Conservation (phyloP, 2,113 vertebrate genomes). For the Barbus barbus region DNA sequence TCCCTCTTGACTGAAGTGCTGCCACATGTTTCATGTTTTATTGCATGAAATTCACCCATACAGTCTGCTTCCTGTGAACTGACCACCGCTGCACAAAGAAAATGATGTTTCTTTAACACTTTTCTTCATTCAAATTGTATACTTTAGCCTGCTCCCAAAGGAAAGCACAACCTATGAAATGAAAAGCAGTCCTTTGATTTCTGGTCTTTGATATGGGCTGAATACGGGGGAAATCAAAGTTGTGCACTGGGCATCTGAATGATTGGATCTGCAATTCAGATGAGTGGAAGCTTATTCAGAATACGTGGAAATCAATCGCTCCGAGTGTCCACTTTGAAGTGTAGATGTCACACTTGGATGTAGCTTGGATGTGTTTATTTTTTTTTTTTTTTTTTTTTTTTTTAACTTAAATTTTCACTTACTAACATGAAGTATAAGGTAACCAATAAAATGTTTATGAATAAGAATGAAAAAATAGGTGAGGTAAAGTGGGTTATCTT, state of each 20-base stretch:
- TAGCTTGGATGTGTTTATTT: not conserved
- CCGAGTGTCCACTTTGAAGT: slow-evolving; percentile 40
- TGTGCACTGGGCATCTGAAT: slow-evolving; percentile 21
- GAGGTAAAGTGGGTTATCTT: not conserved
- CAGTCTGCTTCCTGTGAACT: not conserved
- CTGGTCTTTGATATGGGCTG: slow-evolving; percentile 24
- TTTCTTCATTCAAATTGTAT: too few relatives aligned
- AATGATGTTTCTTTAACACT: too few relatives aligned
- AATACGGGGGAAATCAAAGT: slow-evolving; percentile 32
- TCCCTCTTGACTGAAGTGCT: not conserved
- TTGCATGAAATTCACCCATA: not conserved
- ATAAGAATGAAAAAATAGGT: not conserved
- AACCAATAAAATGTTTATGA: not conserved
- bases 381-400: not conserved
- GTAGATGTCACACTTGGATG: slow-evolving; percentile 14
- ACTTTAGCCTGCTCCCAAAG: not conserved
- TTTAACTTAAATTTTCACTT: not conserved
- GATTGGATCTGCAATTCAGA: not conserved
- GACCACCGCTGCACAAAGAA: not conserved
- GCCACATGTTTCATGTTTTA: not conserved
- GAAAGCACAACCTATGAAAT: slow-evolving; percentile 28
- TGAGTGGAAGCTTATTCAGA: not conserved
- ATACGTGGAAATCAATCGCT: slow-evolving; percentile 23
- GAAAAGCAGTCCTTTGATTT: slow-evolving; percentile 37
- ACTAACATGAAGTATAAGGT: not conserved